Evolutionary conservation across 2,113 vertebrate genomes (phyloP), one percentile per base, ranked within the genome.

Genomic region (Larimichthys polyactis): DNA sequence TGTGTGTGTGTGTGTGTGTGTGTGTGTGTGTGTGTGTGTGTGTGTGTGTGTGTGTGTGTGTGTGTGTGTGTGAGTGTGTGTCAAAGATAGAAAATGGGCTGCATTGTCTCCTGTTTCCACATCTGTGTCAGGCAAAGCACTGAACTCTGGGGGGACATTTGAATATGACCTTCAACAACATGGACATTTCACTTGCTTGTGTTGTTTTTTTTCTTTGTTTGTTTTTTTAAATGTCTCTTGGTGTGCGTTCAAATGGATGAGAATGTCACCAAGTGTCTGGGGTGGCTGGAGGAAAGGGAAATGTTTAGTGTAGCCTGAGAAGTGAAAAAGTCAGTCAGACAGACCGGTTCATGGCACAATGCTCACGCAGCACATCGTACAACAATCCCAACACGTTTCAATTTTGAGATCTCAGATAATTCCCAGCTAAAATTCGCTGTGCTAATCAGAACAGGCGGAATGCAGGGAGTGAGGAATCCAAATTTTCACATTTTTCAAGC

Each of bases 121-220:
- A 11, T 54, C 65, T 72, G 27, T 52, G 17, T 66, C 59, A 52
- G 81, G 51, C 51, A 32, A 67, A 84, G 27, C 72, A 40, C 20
- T 2, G 40, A 63, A 5, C 83, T 78, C 77, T 11, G n/a, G 75
- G 75, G 65, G 70, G 73, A 48, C 46, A 43, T 85, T 49, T 71
- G 66, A 68, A 62, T 75, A 58, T 75, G 78, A 86, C 81, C 88
- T 86, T 83, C 59, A 40, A 67, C 58, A 48, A 69, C 63, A 72
- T 54, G 29, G 20, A 84, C 20, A 71, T 68, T 17, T 75, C 55
- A 67, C 48, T 63, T 51, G 16, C 69, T 70, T 62, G 46, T 58
- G 15, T 63, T 43, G 36, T 57, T 67, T 57, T 69, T 43, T 70
- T 49, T 0, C 2, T 27, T 27, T 27, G 24, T 11, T 11, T 49